These are phyloP conservation scores for Scopus umbretta DNA, from an alignment of 2,113 vertebrate species.

Conservation along the genomic window DNA sequence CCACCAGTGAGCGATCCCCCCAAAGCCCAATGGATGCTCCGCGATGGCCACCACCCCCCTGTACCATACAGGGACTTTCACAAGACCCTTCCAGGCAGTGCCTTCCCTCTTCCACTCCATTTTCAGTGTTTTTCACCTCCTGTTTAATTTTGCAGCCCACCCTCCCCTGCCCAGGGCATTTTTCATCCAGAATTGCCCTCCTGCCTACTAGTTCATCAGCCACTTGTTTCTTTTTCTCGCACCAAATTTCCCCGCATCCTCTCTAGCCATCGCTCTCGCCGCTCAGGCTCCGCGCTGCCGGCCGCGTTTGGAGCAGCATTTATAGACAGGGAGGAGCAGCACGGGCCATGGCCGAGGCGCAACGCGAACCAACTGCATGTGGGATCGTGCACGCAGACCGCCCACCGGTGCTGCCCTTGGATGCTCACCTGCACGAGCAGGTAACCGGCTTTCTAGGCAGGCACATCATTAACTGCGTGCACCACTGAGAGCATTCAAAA, in stretches of 20 bases:
- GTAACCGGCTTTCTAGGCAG: background rate
- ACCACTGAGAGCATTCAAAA: background rate
- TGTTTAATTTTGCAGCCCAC: background rate
- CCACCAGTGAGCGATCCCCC: background rate
- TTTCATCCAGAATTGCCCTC: background rate
- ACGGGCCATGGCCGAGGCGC: background rate
- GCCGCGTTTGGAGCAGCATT: accelerated
- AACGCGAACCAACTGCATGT: accelerated
- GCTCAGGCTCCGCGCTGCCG: accelerated
- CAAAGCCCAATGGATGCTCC: background rate
- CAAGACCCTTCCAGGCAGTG: background rate
- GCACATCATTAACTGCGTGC: accelerated
- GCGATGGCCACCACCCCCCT: background rate
- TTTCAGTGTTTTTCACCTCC: background rate
- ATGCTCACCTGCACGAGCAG: accelerated
- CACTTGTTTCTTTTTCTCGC: background rate
- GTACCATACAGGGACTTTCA: background rate
- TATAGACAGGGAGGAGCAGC: background rate
- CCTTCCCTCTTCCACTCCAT: background rate
- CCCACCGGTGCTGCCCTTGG: accelerated
- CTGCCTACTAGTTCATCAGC: accelerated
- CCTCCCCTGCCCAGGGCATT: background rate
- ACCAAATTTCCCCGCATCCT: accelerated
- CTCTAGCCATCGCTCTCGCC: accelerated
- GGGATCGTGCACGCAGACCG: accelerated